Evolutionary conservation across 2,797 vertebrate species (phyloP).

Genomic region (Picus viridis): DNA sequence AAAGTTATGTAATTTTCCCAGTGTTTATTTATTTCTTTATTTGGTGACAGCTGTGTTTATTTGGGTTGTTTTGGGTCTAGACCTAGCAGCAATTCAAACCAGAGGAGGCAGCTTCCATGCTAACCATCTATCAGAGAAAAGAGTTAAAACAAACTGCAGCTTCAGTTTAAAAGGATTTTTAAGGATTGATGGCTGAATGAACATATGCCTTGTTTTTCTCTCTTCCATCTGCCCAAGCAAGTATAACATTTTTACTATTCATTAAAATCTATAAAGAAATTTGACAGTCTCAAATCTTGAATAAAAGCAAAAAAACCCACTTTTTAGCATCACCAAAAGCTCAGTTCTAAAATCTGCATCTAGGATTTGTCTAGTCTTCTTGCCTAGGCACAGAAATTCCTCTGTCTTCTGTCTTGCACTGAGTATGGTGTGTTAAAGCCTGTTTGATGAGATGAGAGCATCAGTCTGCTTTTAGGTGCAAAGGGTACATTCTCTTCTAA

Average conservation of each 20-base stretch:
- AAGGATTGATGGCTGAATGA: neutral
- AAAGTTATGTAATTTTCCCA: neutral
- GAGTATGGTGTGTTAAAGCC: neutral
- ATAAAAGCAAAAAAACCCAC: neutral
- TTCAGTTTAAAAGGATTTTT: conserved; percentile 4
- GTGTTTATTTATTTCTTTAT: neutral
- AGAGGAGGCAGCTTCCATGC: neutral
- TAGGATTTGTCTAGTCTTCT: neutral
- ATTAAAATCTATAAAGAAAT: neutral
- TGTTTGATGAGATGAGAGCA: neutral
- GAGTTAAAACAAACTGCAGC: neutral
- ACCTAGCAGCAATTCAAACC: neutral
- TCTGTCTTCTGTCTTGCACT: neutral
- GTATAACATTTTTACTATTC: neutral
- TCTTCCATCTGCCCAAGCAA: neutral
- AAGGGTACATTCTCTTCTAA: neutral
- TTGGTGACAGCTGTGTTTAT: neutral
- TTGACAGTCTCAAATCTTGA: neutral
- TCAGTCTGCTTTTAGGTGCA: neutral
- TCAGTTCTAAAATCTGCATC: neutral
- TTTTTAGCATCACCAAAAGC: neutral
- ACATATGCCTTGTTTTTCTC: neutral
- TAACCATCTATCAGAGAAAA: neutral
- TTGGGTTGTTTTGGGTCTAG: neutral
- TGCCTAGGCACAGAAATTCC: neutral